phyloP scores from a whole-genome alignment of 2,888 invertebrate genomes.

The Craniophora ligustri region DNA sequence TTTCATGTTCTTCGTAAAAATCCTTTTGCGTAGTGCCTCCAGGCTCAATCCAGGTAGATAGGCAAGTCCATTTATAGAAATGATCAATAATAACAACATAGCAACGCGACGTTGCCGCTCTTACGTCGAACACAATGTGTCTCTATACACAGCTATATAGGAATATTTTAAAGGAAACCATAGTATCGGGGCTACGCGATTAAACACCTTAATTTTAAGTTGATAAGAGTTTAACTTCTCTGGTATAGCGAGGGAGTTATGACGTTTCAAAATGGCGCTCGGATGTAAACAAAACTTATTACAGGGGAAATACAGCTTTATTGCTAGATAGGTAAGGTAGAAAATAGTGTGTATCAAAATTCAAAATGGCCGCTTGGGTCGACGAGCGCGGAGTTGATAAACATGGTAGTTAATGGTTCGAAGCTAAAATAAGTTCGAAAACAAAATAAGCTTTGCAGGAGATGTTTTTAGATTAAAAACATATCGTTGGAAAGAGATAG shows the following conservation, averaged over 20 bases:
- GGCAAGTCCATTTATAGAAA: conserved; percentile 69
- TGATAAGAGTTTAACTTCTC: conserved; percentile 24
- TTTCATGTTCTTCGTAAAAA: not conserved
- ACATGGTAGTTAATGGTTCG: conserved; percentile 52
- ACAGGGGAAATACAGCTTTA: conserved; percentile 15
- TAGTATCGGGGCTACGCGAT: conserved; percentile 23
- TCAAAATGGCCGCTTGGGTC: conserved; percentile 22
- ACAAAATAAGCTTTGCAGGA: conserved; percentile 20
- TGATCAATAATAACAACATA: conserved; percentile 72
- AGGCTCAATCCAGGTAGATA: conserved; percentile 53
- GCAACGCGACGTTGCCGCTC: conserved; percentile 73
- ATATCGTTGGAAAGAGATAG: too few relatives aligned
- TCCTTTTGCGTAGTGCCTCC: conserved; percentile 30
- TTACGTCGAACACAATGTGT: conserved; percentile 66
- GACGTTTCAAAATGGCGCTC: conserved; percentile 40
- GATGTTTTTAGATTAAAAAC: too few relatives aligned
- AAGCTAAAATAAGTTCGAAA: conserved; percentile 42
- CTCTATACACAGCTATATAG: conserved; percentile 35
- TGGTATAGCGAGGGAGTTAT: conserved; percentile 32
- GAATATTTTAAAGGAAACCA: conserved; percentile 15
- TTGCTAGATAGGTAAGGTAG: accelerated
- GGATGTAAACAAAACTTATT: conserved; percentile 51
- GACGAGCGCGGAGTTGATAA: conserved; percentile 50
- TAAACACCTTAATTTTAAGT: conserved; percentile 16
- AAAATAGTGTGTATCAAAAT: conserved; percentile 13